phyloP scores from a whole-genome alignment of 2,113 vertebrate genomes.

The Erythrolamprus reginae region DNA sequence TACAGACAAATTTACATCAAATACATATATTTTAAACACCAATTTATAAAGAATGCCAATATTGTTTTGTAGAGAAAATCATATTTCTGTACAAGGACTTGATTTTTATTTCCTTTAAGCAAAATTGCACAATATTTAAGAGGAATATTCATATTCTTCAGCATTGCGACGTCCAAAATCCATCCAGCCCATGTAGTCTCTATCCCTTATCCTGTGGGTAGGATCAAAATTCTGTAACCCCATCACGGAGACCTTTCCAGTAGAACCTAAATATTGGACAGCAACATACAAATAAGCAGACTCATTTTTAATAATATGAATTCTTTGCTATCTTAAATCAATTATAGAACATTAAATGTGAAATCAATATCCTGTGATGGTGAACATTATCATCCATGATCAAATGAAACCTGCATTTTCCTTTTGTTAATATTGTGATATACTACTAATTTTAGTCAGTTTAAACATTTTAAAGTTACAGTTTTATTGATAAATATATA shows the following conservation, averaged over 20 bases:
- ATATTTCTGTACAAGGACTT: constrained; percentile 43
- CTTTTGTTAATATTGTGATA: background rate
- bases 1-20: constrained; percentile 83
- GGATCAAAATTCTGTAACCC: constrained; percentile 73
- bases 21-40: constrained; percentile 75
- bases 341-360: background rate
- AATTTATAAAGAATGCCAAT: constrained; percentile 59
- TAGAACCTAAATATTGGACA: constrained; percentile 67
- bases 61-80: constrained; percentile 43
- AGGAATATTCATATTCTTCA: constrained; percentile 91
- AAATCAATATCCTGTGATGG: background rate
- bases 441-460: background rate
- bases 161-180: constrained; percentile 95
- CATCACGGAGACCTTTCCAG: constrained; percentile 75
- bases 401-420: background rate
- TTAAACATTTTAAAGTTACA: background rate
- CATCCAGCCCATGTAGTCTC: constrained; percentile 98
- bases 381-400: background rate
- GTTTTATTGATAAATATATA: no score
- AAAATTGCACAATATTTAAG: constrained; percentile 61
- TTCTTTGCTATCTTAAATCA: background rate
- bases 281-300: background rate
- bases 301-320: background rate
- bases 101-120: constrained; percentile 6
- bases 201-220: constrained; percentile 89